Conservation (phyloP, 1,140 invertebrate genomes). For the Nasonia longicornis region DNA sequence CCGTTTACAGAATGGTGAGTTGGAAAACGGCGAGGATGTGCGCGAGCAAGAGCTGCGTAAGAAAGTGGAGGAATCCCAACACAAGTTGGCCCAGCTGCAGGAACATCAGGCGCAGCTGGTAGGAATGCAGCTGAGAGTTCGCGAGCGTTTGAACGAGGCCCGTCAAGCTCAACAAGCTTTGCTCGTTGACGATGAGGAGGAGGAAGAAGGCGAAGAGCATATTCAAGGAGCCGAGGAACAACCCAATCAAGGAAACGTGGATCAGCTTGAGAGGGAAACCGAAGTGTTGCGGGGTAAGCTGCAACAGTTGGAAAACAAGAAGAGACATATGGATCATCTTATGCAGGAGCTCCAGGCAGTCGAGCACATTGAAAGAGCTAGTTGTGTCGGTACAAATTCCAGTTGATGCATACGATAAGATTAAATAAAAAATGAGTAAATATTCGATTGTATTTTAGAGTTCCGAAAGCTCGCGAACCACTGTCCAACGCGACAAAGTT, state of each 20-base stretch:
- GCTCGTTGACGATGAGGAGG: conserved; percentile 8
- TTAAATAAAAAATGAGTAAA: conserved; percentile 19
- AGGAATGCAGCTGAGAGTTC: conserved; percentile 61
- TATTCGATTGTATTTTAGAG: conserved; percentile 48
- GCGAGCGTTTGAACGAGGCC: conserved; percentile 61
- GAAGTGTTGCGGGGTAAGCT: conserved; percentile 60
- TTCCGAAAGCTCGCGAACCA: conserved; percentile 55
- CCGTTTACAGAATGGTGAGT: conserved; percentile 55
- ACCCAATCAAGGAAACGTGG: conserved; percentile 50
- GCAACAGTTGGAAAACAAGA: conserved; percentile 63
- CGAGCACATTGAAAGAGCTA: conserved; percentile 56
- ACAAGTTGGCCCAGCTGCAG: conserved; percentile 61
- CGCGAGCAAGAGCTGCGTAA: conserved; percentile 57
- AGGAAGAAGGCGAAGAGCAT: background rate
- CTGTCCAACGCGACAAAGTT: conserved; percentile 55
- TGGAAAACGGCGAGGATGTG: conserved; percentile 53
- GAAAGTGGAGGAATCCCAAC: conserved; percentile 65
- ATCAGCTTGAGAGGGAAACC: conserved; percentile 61
- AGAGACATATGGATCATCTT: conserved; percentile 66
- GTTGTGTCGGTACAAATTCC: conserved; percentile 55
- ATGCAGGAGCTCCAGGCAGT: conserved; percentile 63
- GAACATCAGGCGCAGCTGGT: conserved; percentile 63
- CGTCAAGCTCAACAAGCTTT: conserved; percentile 61
- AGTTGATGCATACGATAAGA: background rate
- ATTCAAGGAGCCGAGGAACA: conserved; percentile 44